Base-by-base conservation (phyloP, 2,113 vertebrate species). In the Oreotrochilus melanogaster region DNA sequence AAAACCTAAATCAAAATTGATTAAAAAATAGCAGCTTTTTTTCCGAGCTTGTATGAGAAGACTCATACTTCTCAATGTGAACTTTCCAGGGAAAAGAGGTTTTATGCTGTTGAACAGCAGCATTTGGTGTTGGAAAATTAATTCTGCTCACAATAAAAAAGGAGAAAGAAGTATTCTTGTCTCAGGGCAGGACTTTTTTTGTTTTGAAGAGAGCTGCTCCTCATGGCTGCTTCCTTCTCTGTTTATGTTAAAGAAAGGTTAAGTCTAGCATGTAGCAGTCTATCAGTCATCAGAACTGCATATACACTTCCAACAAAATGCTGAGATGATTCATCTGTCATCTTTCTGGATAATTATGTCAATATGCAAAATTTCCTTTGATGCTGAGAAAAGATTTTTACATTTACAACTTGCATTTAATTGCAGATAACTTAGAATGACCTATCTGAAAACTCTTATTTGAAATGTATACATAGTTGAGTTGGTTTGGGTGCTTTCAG, bases 301-400 rank as follows among this genome's bases (percentile, higher is more conserved):
- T 73, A 47, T 86, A 67, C 64, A 66, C 70, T 56, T 85, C 10
- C 64, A 54, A 16, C 39, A 83, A 89, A 86, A 86, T 25, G 81
- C 71, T 86, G 74, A 35, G 70, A 51, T 86, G 87, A 90, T 86
- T 97, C 87, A 87, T 89, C 94, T 93, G 75, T 83, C 89, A 67
- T 73, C 87, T 80, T 79, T 58, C 74, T 76, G 85, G 85, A 33
- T 93, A 51, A 83, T 83, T 94, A 47, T 94, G 81, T 86, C 92
- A 93, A 76, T 71, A 64, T 78, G 58, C 82, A 88, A 48, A 39
- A 62, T 64, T 88, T 69, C 54, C 81, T 88, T 88, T 89, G 89
- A 78, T 82, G 35, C 43, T 4, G 30, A 64, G 69, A 48, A 75
- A 85, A 78, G 61, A 84, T 54, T 89, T 86, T 65, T 50, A 30